phyloP scores from a whole-genome alignment of 2,113 vertebrate species.

The Gobio gobio region DNA sequence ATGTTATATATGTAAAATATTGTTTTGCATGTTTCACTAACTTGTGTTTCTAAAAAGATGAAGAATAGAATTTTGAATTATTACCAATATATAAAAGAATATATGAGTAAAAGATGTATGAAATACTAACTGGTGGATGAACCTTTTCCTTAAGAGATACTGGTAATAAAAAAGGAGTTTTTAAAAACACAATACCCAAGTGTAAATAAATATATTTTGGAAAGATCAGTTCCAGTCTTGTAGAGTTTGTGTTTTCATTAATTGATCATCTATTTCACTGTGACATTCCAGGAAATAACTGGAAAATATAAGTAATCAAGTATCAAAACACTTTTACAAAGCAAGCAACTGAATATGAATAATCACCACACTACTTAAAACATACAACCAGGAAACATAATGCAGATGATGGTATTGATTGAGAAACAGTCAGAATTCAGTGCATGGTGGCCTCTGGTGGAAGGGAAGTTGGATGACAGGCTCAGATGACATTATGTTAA shows the following conservation, averaged over 20 bases:
- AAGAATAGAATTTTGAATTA: slow-evolving; percentile 64
- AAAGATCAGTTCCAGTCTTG: slow-evolving; percentile 61
- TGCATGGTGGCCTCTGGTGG: neutral
- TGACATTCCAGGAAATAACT: neutral
- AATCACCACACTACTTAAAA: neutral
- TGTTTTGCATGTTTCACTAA: slow-evolving; percentile 75
- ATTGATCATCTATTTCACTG: neutral
- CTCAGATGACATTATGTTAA: slow-evolving; percentile 16
- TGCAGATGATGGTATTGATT: neutral
- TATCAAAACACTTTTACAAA: neutral
- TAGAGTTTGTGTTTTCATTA: slow-evolving; percentile 31
- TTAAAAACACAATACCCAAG: slow-evolving; percentile 65
- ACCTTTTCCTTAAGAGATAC: slow-evolving; percentile 58
- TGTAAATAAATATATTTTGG: slow-evolving; percentile 80
- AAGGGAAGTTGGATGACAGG: neutral
- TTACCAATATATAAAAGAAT: slow-evolving; percentile 35
- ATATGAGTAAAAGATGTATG: slow-evolving; percentile 58
- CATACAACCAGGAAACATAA: neutral
- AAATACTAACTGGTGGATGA: slow-evolving; percentile 64
- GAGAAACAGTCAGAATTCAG: neutral
- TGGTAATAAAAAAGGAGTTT: slow-evolving; percentile 60
- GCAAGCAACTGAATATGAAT: neutral
- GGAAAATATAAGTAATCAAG: neutral
- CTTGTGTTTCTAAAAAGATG: slow-evolving; percentile 57
- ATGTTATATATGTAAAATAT: slow-evolving; percentile 65